Evolutionary conservation across 2,888 invertebrate genomes (phyloP).

Genomic region (Agonopterix arenella): DNA sequence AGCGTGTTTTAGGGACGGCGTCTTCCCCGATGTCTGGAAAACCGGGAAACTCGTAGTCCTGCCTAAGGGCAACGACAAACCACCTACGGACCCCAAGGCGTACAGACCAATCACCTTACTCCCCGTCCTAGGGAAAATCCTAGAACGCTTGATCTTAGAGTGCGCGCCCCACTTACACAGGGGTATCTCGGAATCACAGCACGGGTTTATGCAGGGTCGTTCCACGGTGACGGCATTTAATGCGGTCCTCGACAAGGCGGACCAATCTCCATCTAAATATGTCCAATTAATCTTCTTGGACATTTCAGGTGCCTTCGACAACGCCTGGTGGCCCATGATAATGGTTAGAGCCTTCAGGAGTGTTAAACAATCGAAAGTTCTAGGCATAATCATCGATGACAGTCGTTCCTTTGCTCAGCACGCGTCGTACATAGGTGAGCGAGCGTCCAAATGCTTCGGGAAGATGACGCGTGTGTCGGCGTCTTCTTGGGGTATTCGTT

Average conservation of each 20-base stretch:
- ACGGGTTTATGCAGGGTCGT: neutral
- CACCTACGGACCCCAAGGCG: too few species aligned
- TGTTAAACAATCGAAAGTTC: neutral
- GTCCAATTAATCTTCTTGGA: constrained; percentile 22
- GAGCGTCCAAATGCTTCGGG: constrained; percentile 10
- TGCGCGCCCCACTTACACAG: neutral
- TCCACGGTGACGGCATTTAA: neutral
- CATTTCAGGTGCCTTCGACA: constrained; percentile 20
- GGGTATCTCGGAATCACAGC: neutral
- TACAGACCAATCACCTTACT: too few species aligned
- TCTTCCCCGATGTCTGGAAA: too few species aligned
- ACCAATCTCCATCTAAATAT: constrained; percentile 11
- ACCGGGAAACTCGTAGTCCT: too few species aligned
- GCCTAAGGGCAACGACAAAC: too few species aligned
- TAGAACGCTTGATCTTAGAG: neutral
- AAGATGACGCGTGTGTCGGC: constrained; percentile 17
- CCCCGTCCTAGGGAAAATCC: too few species aligned
- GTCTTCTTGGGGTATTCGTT: constrained; percentile 14
- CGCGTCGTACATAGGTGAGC: constrained; percentile 7
- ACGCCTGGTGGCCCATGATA: neutral
- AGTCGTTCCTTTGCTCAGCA: constrained; percentile 6
- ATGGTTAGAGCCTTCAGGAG: constrained; percentile 15
- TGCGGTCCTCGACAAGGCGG: neutral
- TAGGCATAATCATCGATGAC: constrained; percentile 1
- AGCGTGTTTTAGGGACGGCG: neutral